Percentiles rank a stretch among this genome's conserved stretches.
phyloP scores from a whole-genome alignment of 2,113 vertebrate genomes.

The Calonectris borealis region DNA sequence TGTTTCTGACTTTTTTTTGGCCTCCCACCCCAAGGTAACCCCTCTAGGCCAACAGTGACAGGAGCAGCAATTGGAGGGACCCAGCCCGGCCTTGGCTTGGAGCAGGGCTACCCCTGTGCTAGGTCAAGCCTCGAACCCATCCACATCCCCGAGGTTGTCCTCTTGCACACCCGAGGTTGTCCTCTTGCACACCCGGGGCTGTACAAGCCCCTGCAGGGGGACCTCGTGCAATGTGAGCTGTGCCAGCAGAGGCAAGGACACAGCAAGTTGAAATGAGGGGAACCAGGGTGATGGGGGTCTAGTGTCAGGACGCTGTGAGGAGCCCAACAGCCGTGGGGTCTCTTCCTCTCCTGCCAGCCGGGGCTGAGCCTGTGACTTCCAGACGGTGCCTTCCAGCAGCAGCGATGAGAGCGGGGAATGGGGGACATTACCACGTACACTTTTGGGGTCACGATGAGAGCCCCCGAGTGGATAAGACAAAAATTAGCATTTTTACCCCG shows the following conservation, averaged over 20 bases:
- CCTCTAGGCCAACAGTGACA: neutral
- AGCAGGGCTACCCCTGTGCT: neutral
- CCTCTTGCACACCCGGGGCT: neutral
- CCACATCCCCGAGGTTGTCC: neutral
- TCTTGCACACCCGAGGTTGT: neutral
- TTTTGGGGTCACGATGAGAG: accelerated
- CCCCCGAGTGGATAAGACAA: accelerated
- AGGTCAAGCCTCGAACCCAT: no score
- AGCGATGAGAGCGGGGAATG: neutral
- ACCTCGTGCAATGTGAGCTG: accelerated
- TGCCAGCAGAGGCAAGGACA: neutral
- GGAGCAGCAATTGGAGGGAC: neutral
- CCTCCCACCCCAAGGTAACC: neutral
- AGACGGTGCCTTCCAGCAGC: neutral
- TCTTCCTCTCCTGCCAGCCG: neutral
- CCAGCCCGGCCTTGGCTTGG: neutral
- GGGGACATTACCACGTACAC: neutral
- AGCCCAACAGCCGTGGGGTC: neutral
- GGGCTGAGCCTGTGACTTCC: neutral
- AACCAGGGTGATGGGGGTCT: neutral
- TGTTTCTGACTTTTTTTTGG: neutral
- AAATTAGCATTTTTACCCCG: accelerated
- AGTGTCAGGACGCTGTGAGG: accelerated
- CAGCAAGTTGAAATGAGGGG: neutral
- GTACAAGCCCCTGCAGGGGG: no score